Evolutionary conservation across 2,888 invertebrate species (phyloP), one percentile per base, ranked within the genome.

Genomic region (Chromoteleia sp.): DNA sequence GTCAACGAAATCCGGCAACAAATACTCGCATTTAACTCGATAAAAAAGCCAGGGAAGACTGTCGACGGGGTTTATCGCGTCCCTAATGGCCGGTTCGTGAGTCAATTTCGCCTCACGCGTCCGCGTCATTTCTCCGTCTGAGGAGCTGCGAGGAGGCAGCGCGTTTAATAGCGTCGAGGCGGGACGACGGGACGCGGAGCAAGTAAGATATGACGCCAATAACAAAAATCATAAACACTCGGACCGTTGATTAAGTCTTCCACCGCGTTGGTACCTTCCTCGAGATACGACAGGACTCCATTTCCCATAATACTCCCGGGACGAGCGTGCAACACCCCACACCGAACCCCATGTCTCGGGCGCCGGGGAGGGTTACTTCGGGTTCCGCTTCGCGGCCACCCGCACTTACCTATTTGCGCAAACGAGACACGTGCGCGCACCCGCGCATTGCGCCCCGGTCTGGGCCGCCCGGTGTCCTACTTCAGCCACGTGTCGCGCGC

Each of bases 141-240:
- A 52, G 50, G 61, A 50, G 61, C 56, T 82, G 50, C 63, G 81
- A 36, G 17, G 33, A 8, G 25, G 43, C 14, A 4, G 19, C 36
- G 54, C 43, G 75, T 67, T 33, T 73, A 68, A 76, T 77, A 73
- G 63, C 63, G 58, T 2, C 45, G 36, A 67, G 78, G 63, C 61
- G 71, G 71, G 45, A 59, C 70, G 67, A 33, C 25, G 58, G 50
- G 75, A 59, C 61, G 45, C 15, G 76, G 14, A 29, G 43, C 59
- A 50, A 74, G 63, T 58, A 74, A 88, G 88, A 91, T 90, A 90
- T 85, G 89, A 89, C 85, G 84, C 89, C 91, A 91, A 91, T 91
- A 91, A 91, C 89, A 91, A 91, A 91, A 91, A 91, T 91, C 91
- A 91, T 91, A 91, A 91, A 91, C 91, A 91, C 91, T 89, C 87